phyloP scores from a whole-genome alignment of 2,888 invertebrate species.

The Drosophila setosimentum region DNA sequence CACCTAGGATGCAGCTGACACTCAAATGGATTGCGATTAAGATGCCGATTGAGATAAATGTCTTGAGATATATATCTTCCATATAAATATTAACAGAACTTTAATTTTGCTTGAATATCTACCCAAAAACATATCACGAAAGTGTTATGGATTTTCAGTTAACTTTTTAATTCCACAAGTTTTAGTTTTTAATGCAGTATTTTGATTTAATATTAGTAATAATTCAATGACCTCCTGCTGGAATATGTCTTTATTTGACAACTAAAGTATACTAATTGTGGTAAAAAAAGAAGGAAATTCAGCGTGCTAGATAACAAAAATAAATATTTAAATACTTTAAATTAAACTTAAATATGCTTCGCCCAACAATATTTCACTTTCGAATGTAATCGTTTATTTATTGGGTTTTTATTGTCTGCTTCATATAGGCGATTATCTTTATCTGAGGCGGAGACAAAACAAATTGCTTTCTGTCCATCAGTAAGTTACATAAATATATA shows the following conservation, averaged over 20 bases:
- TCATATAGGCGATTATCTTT: not conserved
- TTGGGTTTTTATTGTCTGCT: not conserved
- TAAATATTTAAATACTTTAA: not conserved
- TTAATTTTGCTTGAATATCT: not conserved
- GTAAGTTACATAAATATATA: not conserved
- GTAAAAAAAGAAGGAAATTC: not conserved
- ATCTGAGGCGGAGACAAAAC: not conserved
- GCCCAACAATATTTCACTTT: not conserved
- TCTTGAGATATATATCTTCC: too few species aligned
- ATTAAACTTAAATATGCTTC: not conserved
- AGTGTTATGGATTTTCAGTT: fast-evolving
- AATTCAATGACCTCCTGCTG: not conserved
- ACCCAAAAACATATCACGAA: not conserved
- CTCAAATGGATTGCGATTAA: not conserved
- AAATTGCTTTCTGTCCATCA: not conserved
- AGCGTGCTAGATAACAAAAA: not conserved
- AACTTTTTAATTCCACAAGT: not conserved
- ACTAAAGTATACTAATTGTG: not conserved
- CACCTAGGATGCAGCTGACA: not conserved
- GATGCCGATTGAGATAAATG: not conserved
- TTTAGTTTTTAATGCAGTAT: not conserved
- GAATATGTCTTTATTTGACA: not conserved
- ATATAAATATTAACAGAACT: not conserved
- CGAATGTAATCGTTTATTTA: not conserved
- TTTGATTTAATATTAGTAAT: not conserved